These are phyloP conservation scores for Drosophila elegans DNA, from an alignment of 1,140 invertebrate species.

Conservation along the genomic window DNA sequence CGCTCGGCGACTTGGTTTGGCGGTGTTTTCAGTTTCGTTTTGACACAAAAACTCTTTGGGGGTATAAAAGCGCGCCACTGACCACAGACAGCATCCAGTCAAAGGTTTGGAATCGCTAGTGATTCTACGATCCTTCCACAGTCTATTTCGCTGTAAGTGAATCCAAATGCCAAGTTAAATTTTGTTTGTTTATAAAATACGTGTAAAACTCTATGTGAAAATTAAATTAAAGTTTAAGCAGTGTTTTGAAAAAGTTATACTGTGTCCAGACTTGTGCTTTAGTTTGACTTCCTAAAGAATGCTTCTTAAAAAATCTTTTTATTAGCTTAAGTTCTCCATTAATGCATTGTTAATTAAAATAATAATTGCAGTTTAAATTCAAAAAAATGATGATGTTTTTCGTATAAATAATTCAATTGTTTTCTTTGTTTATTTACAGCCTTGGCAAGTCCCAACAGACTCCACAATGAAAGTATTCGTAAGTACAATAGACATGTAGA, in stretches of 20 bases:
- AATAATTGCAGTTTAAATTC: neutral
- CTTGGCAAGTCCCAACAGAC: conserved; percentile 63
- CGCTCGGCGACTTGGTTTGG: conserved; percentile 55
- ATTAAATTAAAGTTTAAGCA: conserved; percentile 4
- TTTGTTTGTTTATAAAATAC: conserved; percentile 9
- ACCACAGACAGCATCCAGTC: conserved; percentile 89
- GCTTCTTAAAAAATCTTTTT: neutral
- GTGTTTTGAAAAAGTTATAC: neutral
- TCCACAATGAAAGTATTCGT: conserved; percentile 82
- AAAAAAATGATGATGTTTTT: conserved; percentile 15
- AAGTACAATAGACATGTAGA: conserved; percentile 57
- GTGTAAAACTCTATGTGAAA: conserved; percentile 10
- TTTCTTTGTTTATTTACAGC: conserved; percentile 68
- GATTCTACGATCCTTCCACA: conserved; percentile 84
- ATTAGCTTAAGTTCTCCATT: neutral
- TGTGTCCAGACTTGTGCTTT: conserved; percentile 8
- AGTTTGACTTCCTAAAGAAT: neutral
- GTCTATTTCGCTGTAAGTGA: conserved; percentile 68
- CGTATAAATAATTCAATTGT: conserved; percentile 23
- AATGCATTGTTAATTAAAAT: neutral
- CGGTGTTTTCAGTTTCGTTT: conserved; percentile 79
- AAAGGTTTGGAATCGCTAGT: conserved; percentile 85
- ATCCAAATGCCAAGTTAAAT: conserved; percentile 15
- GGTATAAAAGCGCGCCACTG: conserved; percentile 88
- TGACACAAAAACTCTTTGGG: conserved; percentile 85